Evolutionary conservation across 1,140 invertebrate genomes (phyloP).

Genomic region (Ceratina australensis): DNA sequence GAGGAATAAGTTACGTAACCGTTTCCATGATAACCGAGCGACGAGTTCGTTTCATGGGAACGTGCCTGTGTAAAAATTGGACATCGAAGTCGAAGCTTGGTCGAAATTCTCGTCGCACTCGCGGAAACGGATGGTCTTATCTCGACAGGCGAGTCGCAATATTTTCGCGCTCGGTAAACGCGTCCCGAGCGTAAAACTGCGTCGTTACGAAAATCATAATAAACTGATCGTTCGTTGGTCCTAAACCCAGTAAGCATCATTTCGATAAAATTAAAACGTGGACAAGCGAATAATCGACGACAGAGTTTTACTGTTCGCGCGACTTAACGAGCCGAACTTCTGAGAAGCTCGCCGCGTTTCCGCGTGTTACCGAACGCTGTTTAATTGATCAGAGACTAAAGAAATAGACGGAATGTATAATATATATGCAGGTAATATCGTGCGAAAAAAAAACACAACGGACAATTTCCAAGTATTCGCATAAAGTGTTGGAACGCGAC

Average conservation of each 20-base stretch:
- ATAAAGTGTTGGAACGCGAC: conserved; percentile 13
- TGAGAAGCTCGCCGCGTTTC: neutral
- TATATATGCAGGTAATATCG: neutral
- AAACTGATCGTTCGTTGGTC: neutral
- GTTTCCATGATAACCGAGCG: no score
- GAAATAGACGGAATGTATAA: neutral
- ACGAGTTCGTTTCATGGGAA: no score
- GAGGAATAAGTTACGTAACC: neutral
- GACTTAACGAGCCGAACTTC: neutral
- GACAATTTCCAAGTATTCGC: conserved; percentile 14
- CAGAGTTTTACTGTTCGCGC: neutral
- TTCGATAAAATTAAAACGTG: neutral
- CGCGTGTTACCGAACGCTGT: neutral
- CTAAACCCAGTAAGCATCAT: no score
- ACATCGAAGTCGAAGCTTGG: no score
- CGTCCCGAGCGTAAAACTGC: neutral
- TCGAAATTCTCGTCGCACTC: no score
- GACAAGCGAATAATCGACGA: neutral
- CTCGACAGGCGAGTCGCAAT: no score
- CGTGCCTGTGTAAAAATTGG: no score
- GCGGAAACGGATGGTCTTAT: no score
- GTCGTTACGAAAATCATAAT: neutral
- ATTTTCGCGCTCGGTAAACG: neutral
- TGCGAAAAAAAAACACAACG: conserved; percentile 11
- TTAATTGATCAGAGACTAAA: neutral